phyloP scores from a whole-genome alignment of 2,113 vertebrate genomes.

The Phrynosoma platyrhinos region DNA sequence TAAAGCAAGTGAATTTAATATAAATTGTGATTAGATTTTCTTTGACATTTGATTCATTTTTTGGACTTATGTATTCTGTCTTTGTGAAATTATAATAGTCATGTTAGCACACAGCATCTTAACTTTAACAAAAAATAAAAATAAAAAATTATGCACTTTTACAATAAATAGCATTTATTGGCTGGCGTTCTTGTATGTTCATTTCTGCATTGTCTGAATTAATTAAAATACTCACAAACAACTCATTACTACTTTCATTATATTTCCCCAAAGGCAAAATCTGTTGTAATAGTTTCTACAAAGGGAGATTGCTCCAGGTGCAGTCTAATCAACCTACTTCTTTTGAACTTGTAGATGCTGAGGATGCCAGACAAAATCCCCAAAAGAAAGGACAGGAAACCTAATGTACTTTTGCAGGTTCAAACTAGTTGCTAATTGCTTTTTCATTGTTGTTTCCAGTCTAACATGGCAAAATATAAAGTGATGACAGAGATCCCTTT shows the following conservation, averaged over 20 bases:
- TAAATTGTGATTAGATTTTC: constrained; percentile 10
- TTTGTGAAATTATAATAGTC: constrained; percentile 16
- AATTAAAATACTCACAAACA: constrained; percentile 51
- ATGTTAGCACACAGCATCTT: background rate
- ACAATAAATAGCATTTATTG: constrained; percentile 61
- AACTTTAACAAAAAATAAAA: constrained; percentile 34
- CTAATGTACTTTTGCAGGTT: background rate
- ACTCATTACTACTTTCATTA: constrained; percentile 54
- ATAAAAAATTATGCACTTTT: constrained; percentile 32
- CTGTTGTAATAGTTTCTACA: constrained; percentile 25
- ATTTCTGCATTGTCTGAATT: constrained; percentile 61
- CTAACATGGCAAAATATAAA: background rate
- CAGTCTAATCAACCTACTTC: background rate
- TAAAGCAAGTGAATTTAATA: background rate
- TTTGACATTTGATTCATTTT: constrained; percentile 23
- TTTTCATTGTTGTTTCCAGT: background rate
- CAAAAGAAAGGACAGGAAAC: background rate
- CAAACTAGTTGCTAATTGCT: background rate
- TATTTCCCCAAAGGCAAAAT: constrained; percentile 32
- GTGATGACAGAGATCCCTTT: too few species aligned
- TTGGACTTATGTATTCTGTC: background rate
- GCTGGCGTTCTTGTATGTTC: constrained; percentile 53
- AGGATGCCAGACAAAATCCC: background rate
- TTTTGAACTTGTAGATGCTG: background rate
- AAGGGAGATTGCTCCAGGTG: constrained; percentile 3